Evolutionary conservation across 2,888 invertebrate species (phyloP).

Genomic region (Cistogaster globosa): DNA sequence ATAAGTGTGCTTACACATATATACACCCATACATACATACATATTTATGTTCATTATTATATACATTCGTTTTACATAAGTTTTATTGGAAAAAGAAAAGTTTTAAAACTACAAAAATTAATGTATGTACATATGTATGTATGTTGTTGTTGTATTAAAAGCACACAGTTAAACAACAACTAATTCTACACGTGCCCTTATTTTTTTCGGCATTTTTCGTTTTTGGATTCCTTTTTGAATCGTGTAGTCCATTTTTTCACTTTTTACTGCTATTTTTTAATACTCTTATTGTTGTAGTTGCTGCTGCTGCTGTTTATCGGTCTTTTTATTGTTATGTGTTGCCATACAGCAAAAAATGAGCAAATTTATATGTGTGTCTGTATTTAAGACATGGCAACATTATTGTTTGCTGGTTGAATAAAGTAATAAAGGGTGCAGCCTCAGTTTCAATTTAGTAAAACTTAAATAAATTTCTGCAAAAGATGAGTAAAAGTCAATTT

Average conservation of each 20-base stretch:
- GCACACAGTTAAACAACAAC: constrained; percentile 68
- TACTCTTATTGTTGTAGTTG: constrained; percentile 39
- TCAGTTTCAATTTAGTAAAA: no score
- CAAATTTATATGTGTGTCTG: constrained; percentile 9
- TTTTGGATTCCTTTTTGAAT: constrained; percentile 69
- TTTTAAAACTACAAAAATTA: constrained; percentile 29
- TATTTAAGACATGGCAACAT: constrained; percentile 55
- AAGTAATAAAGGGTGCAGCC: constrained; percentile 54
- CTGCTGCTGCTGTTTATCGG: constrained; percentile 18
- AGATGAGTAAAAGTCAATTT: no score
- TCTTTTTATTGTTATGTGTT: constrained; percentile 33
- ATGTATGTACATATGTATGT: not conserved
- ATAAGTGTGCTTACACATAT: not conserved
- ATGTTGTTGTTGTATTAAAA: constrained; percentile 65
- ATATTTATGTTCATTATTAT: constrained; percentile 30
- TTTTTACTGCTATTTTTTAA: constrained; percentile 64
- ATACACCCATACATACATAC: not conserved
- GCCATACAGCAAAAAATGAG: constrained; percentile 52
- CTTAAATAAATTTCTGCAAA: no score
- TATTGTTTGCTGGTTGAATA: constrained; percentile 4
- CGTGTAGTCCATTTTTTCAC: constrained; percentile 63
- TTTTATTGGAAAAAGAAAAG: constrained; percentile 52
- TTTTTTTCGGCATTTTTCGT: constrained; percentile 71
- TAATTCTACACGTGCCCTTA: constrained; percentile 79
- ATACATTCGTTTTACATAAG: constrained; percentile 31